Base-by-base conservation (phyloP, 2,113 vertebrate species). In the Perca flavescens region DNA sequence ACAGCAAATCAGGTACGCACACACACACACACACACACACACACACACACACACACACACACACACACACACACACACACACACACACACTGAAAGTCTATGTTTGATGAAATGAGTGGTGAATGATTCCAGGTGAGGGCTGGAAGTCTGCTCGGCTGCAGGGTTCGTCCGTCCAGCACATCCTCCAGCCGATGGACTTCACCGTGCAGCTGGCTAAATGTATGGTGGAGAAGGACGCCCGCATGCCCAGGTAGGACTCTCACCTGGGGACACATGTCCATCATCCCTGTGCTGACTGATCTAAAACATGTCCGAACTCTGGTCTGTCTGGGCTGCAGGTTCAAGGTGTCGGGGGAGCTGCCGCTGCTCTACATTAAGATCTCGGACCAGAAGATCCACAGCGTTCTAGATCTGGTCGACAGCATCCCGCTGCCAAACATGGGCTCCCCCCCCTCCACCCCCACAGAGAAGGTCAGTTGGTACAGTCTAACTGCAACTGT, bases 111-210 rank as follows among this genome's bases (percentile, higher is more conserved):
- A 43, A 10, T 47, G 1, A 8, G 6, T 15, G 11, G 1, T 57
- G 1, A 36, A 1, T 25, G 2, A 21, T 34, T 74, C 10, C 86
- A 99, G 98, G 96, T 58, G 96, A 99, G 80, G 91, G 95, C 69
- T 99, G 98, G 98, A 96, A 96, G 84, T 88, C 92, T 2, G 96
- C 96, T 58, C 95, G 96, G 65, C 94, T 95, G 71, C 95, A 97
- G 61, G 95, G 87, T 13, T 95, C 96, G 0, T 98, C 98, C 1
- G 40, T 94, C 19, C 94, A 98, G 69, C 98, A 99, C 81, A 80
- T 99, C 77, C 91, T 99, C 16, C 97, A 96, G 49, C 98, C 98
- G 0, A 96, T 99, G 96, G 97, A 99, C 92, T 95, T 99, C 87
- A 96, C 96, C 0, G 76, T 99, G 6, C 96, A 97, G 76, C 70